Base-by-base conservation (phyloP, 2,113 vertebrate species). In the Australoheros scitulus region DNA sequence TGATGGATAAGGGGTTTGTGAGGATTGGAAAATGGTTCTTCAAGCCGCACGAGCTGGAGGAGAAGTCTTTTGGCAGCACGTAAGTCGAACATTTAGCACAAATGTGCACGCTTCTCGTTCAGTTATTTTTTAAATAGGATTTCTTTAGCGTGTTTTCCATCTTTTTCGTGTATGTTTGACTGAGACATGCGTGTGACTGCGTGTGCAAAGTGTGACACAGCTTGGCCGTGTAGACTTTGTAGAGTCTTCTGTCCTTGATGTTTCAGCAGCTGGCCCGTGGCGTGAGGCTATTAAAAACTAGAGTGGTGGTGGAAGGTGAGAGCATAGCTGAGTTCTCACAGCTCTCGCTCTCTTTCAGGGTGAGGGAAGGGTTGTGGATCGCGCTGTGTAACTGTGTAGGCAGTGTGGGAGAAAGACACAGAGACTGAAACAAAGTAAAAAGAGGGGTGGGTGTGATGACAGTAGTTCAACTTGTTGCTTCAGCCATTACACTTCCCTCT, bases 1-100 rank as follows among this genome's bases (percentile, higher is more conserved):
- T 99, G 91, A 97, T 98, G 97, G 97, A 99, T 93, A 99, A 99
- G 91, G 97, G 97, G 80, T 99, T 99, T 0, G 96, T 99, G 68
- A 95, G 98, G 89, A 97, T 97, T 80, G 98, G 98, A 68, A 99
- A 97, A 65, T 99, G 98, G 98, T 99, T 99, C 92, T 97, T 99
- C 81, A 97, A 99, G 83, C 98, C 98, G 1, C 97, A 98, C 38
- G 97, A 98, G 81, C 96, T 97, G 88, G 97, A 98, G 90, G 98
- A 97, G 91, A 99, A 99, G 91, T 95, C 96, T 43, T 88, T 97
- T 81, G 97, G 97, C 91, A 98, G 96, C 96, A 99, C 97, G 98
- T 99, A 94, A 96, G 95, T 59, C 18, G 6, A 38, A 15, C 4
- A 26, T 61, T 72, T 72, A 43, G 41, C 75, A 11, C 76, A 59